Percentiles rank a stretch among this genome's conserved stretches.
Evolutionary conservation across 2,797 vertebrate genomes (phyloP).

Genomic region (Limnodromus scolopaceus): DNA sequence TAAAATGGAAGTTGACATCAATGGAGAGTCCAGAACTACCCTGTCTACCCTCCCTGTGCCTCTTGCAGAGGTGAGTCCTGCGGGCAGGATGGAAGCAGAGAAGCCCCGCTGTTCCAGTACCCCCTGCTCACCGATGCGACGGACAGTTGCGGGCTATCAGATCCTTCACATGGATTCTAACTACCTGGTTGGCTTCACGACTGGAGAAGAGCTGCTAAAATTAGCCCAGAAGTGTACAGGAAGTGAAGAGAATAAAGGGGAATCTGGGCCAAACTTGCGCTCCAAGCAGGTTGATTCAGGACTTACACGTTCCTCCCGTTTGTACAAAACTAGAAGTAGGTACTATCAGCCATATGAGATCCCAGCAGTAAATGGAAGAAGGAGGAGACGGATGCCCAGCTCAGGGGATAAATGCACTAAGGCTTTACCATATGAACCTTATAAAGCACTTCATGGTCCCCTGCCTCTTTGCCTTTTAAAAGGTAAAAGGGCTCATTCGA

Average conservation of each 20-base stretch:
- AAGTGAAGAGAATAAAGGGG: conserved; percentile 81
- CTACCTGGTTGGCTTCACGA: conserved; percentile 94
- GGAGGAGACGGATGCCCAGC: conserved; percentile 91
- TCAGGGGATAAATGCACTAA: conserved; percentile 91
- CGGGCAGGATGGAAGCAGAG: conserved; percentile 83
- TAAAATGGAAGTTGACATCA: conserved; percentile 92
- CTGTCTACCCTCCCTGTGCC: conserved; percentile 84
- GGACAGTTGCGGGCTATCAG: conserved; percentile 91
- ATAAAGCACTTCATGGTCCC: conserved; percentile 85
- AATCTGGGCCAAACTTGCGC: conserved; percentile 71
- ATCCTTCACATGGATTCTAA: conserved; percentile 98
- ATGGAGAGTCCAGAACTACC: conserved; percentile 85
- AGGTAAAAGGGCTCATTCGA: conserved; percentile 90
- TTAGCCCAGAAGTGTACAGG: conserved; percentile 88
- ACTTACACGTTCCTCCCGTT: conserved; percentile 84
- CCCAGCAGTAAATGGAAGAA: conserved; percentile 88
- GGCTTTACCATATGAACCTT: conserved; percentile 83
- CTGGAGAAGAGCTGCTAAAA: conserved; percentile 94
- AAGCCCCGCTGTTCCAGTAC: conserved; percentile 95
- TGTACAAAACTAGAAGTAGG: conserved; percentile 89
- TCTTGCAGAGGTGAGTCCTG: conserved; percentile 80
- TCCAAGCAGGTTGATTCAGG: conserved; percentile 86
- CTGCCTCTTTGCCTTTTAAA: conserved; percentile 94
- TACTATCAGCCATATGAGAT: conserved; percentile 96
- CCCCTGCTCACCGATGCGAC: conserved; percentile 91